A percentile compares a stretch with the other conserved stretches of the same genome.
These are phyloP conservation scores for Erpetoichthys calabaricus DNA, from an alignment of 2,797 vertebrate species.

Conservation along the genomic window DNA sequence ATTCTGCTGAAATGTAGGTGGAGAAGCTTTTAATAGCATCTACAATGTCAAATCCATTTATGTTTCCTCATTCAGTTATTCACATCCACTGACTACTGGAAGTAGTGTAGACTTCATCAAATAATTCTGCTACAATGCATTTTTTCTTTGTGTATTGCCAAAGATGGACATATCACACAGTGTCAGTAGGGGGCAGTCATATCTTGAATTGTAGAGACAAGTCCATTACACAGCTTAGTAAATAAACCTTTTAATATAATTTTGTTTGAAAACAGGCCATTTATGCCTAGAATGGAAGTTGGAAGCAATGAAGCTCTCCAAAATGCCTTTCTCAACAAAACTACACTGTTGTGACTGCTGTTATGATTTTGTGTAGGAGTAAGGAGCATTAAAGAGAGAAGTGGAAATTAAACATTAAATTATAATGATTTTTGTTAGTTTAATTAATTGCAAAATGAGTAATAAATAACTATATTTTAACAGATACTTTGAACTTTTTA, in stretches of 20 bases:
- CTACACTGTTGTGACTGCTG: constrained; percentile 53
- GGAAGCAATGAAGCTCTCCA: constrained; percentile 58
- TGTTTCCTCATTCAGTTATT: no score
- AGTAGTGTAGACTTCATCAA: no score
- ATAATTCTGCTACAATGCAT: no score
- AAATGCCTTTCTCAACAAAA: constrained; percentile 48
- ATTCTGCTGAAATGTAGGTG: no score
- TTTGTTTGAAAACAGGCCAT: constrained; percentile 47
- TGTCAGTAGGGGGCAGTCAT: constrained; percentile 63
- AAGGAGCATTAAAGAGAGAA: constrained; percentile 38
- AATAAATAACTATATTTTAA: constrained; percentile 38
- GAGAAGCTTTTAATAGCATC: no score
- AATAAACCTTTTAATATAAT: constrained; percentile 36
- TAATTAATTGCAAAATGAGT: constrained; percentile 28
- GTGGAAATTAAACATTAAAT: constrained; percentile 46
- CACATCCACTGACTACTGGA: no score
- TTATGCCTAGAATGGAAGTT: constrained; percentile 54
- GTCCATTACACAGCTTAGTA: constrained; percentile 19
- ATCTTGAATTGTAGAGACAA: constrained; percentile 33
- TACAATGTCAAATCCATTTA: no score
- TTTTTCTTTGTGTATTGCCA: no score
- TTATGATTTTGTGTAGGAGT: constrained; percentile 64
- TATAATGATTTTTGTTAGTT: constrained; percentile 25
- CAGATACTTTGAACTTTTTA: constrained; percentile 7
- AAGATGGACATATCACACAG: constrained; percentile 35